Base-by-base conservation (phyloP, 2,797 vertebrate species). In the Acanthornis magna region DNA sequence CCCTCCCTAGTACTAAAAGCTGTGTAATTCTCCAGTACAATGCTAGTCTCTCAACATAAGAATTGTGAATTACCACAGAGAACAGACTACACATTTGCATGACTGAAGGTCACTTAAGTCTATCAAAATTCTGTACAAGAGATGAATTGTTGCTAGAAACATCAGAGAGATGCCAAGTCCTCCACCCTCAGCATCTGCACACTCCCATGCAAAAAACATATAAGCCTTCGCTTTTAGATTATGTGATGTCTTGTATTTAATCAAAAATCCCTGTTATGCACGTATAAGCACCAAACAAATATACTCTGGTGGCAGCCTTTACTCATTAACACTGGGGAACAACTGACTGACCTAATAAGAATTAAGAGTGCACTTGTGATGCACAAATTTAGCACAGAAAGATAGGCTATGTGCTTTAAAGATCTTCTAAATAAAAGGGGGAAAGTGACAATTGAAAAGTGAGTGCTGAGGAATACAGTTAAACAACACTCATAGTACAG, bases 191-290 rank as follows among this genome's bases (percentile, higher is more conserved):
- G 42, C 4, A 18, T 53, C 27, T 73, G 40, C 45, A 77, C 2
- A 2, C 22, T 53, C 50, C 58, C n/a, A 13, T 4, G 19, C 7
- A 2, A 16, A 15, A 7, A 43, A 25, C 18, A 42, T 0, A 3
- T 34, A 45, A 85, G 7, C 20, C 14, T 71, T 38, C 27, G 34
- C 11, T 72, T 79, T 29, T 6, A 63, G 34, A 50, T 14, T 7
- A 60, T 47, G 16, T 15, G 15, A 51, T 22, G 21, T 32, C 34
- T 79, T 25, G 9, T 32, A 30, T 48, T 70, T 50, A 48, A 71
- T 25, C 8, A 78, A 30, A 62, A 20, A 61, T 30, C 13, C 43
- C 42, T 6, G 1, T 51, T 43, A 40, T 2, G 6, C n/a, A 23
- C 2, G 1, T 17, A 34, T 40, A 25, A 36, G 8, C 11, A 5